These are phyloP conservation scores for Diaphora mendica DNA, from an alignment of 2,888 invertebrate species.

Conservation along the genomic window DNA sequence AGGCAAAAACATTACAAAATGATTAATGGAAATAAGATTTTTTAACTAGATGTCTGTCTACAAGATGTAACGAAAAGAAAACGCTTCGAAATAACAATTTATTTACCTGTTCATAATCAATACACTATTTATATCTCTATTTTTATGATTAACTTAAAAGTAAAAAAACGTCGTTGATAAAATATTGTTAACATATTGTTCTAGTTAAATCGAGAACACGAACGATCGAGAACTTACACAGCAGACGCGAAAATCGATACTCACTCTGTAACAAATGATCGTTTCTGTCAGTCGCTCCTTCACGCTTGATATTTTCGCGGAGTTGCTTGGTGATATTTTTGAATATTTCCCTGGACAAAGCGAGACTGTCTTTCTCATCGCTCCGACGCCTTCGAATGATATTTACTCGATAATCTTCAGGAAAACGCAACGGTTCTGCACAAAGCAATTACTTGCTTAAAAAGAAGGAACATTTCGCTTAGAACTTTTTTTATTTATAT, in stretches of 20 bases:
- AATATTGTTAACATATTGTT: conserved; percentile 34
- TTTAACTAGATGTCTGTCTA: conserved; percentile 11
- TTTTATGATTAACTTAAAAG: conserved; percentile 23
- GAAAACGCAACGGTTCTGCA: conserved; percentile 78
- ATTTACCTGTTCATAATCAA: conserved; percentile 24
- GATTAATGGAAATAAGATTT: conserved; percentile 8
- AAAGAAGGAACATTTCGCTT: conserved; percentile 25
- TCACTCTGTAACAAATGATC: conserved; percentile 80
- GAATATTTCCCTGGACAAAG: conserved; percentile 84
- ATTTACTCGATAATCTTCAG: conserved; percentile 74
- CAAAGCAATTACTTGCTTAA: conserved; percentile 49
- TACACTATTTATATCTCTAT: conserved; percentile 24
- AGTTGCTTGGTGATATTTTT: conserved; percentile 84
- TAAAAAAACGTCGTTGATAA: conserved; percentile 21
- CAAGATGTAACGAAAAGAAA: conserved; percentile 13
- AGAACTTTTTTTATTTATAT: not conserved
- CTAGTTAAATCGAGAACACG: conserved; percentile 30
- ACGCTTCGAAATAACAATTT: conserved; percentile 12
- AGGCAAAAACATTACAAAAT: not conserved
- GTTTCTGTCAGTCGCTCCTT: conserved; percentile 78
- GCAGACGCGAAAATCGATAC: conserved; percentile 61
- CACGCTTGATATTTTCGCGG: conserved; percentile 81
- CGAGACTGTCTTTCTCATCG: conserved; percentile 80
- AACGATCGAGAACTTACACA: conserved; percentile 29
- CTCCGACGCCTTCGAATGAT: conserved; percentile 74